These are phyloP conservation scores for Macaria liturata DNA, from an alignment of 2,888 invertebrate species.

Conservation along the genomic window DNA sequence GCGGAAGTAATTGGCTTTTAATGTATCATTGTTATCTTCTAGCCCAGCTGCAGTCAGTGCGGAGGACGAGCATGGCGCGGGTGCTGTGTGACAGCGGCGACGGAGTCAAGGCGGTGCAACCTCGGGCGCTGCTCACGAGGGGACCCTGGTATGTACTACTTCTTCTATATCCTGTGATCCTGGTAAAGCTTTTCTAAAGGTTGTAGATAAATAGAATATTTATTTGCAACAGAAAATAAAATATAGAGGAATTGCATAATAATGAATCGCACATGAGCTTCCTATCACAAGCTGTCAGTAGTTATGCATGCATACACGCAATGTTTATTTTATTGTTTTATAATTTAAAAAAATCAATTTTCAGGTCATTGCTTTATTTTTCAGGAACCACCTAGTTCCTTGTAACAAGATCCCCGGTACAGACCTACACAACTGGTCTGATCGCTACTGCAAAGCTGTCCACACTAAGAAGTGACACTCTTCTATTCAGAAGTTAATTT, in stretches of 20 bases:
- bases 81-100: constrained; percentile 89
- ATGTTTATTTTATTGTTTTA: too few relatives aligned
- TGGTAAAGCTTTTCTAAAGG: too few relatives aligned
- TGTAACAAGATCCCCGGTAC: constrained; percentile 33
- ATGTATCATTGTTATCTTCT: constrained; percentile 5
- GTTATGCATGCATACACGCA: too few relatives aligned
- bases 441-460: constrained; percentile 15
- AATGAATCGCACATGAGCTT: too few relatives aligned
- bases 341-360: neutral
- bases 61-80: constrained; percentile 87
- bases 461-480: neutral
- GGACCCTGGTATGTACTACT: constrained; percentile 31
- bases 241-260: too few relatives aligned
- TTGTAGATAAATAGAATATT: too few relatives aligned
- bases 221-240: too few relatives aligned
- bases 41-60: constrained; percentile 76
- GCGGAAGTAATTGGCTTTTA: too few relatives aligned
- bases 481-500: too few relatives aligned
- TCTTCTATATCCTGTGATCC: too few relatives aligned
- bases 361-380: constrained; percentile 14
- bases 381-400: constrained; percentile 32
- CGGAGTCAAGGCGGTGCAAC: constrained; percentile 77
- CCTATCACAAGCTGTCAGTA: too few relatives aligned
- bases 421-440: constrained; percentile 34
- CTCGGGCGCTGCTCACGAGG: constrained; percentile 35